A percentile compares a stretch with the other conserved stretches of the same genome.
phyloP scores from a whole-genome alignment of 1,140 invertebrate species.

The Arion vulgaris region DNA sequence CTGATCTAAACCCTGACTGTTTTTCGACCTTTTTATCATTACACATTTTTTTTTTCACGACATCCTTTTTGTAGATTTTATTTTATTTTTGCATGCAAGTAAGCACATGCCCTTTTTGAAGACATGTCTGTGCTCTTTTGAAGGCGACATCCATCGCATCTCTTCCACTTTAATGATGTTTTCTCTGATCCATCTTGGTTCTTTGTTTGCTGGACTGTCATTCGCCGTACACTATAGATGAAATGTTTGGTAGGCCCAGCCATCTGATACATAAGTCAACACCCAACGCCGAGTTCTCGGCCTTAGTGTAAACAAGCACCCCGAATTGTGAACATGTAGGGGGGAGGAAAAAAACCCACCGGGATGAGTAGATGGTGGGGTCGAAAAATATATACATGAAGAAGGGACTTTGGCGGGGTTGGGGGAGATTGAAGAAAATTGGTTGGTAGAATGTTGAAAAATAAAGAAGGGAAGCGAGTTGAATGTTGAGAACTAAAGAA shows the following conservation, averaged over 20 bases:
- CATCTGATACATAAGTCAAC: conserved; percentile 34
- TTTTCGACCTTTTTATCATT: neutral
- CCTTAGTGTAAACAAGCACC: conserved; percentile 12
- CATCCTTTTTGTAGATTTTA: conserved; percentile 5
- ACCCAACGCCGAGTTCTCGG: conserved; percentile 13
- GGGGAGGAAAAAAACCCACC: neutral
- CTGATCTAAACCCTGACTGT: no score
- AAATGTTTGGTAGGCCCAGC: conserved; percentile 24
- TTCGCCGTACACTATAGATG: conserved; percentile 24
- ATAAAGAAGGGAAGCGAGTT: no score
- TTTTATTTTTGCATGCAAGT: conserved; percentile 15
- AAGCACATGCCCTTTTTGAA: conserved; percentile 11
- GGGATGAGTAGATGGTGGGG: neutral
- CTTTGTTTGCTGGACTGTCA: conserved; percentile 20
- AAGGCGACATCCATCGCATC: conserved; percentile 4
- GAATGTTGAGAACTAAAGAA: no score
- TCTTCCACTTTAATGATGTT: conserved; percentile 31
- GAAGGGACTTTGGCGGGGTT: neutral
- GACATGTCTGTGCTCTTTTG: conserved; percentile 9
- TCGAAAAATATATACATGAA: neutral
- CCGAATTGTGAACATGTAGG: neutral
- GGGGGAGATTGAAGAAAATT: neutral
- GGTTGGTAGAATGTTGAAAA: neutral
- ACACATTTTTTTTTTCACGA: neutral
- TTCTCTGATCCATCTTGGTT: conserved; percentile 22